Evolutionary conservation across 2,888 invertebrate genomes (phyloP), one percentile per base, ranked within the genome.

Genomic region (Galeruca laticollis): DNA sequence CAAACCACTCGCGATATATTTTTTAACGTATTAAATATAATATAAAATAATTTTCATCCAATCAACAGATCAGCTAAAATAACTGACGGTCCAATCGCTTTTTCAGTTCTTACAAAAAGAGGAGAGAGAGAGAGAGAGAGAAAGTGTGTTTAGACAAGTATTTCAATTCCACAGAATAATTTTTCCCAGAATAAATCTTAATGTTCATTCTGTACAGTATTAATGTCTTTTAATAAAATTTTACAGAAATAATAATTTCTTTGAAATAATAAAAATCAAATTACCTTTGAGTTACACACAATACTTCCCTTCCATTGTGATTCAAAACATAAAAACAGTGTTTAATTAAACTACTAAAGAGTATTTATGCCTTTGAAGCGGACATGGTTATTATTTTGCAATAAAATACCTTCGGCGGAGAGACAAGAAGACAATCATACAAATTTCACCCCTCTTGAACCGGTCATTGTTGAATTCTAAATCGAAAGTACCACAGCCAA

Each of bases 301-400:
- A 21, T 20, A 52, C 21, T 52, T 52, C 26, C 52, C 52, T 62
- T 51, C 62, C 31, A 62, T 62, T 62, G 62, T 62, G 62, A 62
- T 62, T 62, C 62, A 62, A 62, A 52, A 62, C 62, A 62, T 62
- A 62, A 62, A 47, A 62, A 62, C 52, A 52, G 52, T 62, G 52
- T 52, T 62, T 18, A 62, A 62, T 62, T 62, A 62, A 62, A 37
- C 62, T 62, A 62, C 26, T 51, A 52, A 62, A 51, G 62, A 62
- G 18, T 18, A 49, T 49, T 26, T 62, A 52, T 62, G 62, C 15
- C 40, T 33, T 33, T 20, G 62, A 35, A 35, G 62, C 10, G 13
- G 33, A 5, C 62, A 62, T 33, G 62, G 37, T 21, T 62, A 21
- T 62, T 62, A 43, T 60, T 52, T 52, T 21, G 4, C 11, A 20